Evolutionary conservation across 1,140 invertebrate species (phyloP), one percentile per base, ranked within the genome.

Genomic region (Lucilia sericata): DNA sequence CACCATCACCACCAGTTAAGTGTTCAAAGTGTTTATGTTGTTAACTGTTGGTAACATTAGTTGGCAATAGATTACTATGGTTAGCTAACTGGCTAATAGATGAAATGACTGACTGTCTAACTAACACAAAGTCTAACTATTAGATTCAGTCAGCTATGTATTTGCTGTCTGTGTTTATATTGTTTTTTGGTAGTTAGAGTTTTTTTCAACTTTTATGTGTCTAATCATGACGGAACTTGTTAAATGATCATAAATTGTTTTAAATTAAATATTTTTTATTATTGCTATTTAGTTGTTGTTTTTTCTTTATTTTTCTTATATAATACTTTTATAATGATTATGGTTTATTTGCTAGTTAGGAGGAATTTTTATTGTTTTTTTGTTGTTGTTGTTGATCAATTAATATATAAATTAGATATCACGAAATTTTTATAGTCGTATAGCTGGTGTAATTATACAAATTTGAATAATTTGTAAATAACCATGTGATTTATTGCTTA

Each of bases 241-340:
- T 80, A 80, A 80, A 80, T 80, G 76, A 49, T 80, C 76, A 80
- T 80, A 80, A 80, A 80, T 80, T 80, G 76, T 80, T 80, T 80
- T 80, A 80, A 80, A 80, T 80, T 80, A 80, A 80, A 80, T 80
- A 80, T 80, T 80, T 30, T 80, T 42, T 80, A 76, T 76, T 76
- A 76, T 76, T 76, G 36, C 34, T 76, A 36, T 34, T 42, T 34
- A 74, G 34, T 76, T 55, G 12, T 12, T 55, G 12, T 55, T n/a
- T 55, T 55, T n/a, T 55, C 12, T 17, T 42, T 42, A 42, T 42
- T 42, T 42, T 42, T 42, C 42, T 42, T 42, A 42, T 42, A 42
- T 42, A 42, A 42, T 42, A 42, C 5, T 42, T 42, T 42, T 42
- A 42, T 42, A 42, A 42, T 42, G 42, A 42, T 42, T 42, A 42